Evolutionary conservation across 2,888 invertebrate genomes (phyloP).

Genomic region (Esperia sulphurella): DNA sequence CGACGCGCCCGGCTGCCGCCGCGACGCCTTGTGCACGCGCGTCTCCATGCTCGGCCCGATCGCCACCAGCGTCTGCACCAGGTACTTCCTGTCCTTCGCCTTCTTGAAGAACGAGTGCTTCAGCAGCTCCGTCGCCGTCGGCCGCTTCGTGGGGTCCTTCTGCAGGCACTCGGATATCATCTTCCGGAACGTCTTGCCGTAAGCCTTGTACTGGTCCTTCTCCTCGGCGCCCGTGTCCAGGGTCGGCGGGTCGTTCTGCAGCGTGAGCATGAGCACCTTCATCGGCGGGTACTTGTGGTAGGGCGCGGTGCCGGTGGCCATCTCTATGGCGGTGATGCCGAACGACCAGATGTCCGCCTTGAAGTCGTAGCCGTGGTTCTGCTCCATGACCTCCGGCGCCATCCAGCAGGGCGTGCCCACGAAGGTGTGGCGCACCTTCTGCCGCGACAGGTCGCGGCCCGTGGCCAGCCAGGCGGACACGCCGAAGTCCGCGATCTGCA

Average conservation of each 20-base stretch:
- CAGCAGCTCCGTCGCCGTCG: conserved; percentile 96
- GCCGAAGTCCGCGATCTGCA: conserved; percentile 99
- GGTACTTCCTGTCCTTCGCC: conserved; percentile 95
- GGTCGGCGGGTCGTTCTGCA: conserved; percentile 99
- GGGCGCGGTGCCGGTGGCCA: conserved; percentile 99
- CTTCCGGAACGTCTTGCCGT: conserved; percentile 98
- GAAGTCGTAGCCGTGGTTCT: conserved; percentile 99
- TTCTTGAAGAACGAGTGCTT: conserved; percentile 99
- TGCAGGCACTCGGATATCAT: conserved; percentile 99
- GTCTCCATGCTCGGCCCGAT: conserved; percentile 95
- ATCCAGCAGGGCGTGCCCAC: conserved; percentile 99
- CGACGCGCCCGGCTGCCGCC: conserved; percentile 91
- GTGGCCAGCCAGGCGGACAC: conserved; percentile 99
- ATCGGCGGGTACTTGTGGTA: conserved; percentile 99
- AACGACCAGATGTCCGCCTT: conserved; percentile 92
- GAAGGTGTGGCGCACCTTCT: conserved; percentile 98
- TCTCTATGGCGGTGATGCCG: conserved; percentile 98
- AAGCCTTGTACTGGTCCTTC: conserved; percentile 98
- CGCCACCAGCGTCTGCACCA: conserved; percentile 91
- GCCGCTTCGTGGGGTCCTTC: conserved; percentile 96
- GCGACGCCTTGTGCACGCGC: conserved; percentile 91
- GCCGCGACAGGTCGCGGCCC: conserved; percentile 95
- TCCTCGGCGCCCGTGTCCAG: conserved; percentile 97
- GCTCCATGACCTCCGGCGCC: conserved; percentile 99
- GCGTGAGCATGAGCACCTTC: conserved; percentile 99